Evolutionary conservation across 2,888 invertebrate genomes (phyloP).

Genomic region (Autographa pulchrina): DNA sequence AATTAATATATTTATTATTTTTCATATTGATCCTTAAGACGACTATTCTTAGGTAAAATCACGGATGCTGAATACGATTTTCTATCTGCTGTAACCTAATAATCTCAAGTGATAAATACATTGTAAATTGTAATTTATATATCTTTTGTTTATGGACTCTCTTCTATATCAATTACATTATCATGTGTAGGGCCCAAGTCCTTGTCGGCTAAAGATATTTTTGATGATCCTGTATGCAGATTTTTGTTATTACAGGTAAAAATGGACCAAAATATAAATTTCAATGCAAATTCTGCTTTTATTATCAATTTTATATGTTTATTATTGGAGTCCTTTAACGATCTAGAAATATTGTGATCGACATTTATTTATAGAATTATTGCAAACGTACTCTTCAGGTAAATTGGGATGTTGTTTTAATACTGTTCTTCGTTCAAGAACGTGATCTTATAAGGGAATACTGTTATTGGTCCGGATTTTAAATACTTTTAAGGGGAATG

Average conservation of each 20-base stretch:
- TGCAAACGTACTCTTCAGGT: no score
- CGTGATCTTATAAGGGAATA: not conserved
- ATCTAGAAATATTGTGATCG: conserved; percentile 8
- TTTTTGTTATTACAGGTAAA: conserved; percentile 10
- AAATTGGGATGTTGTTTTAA: conserved; percentile 2
- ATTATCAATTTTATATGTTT: conserved; percentile 33
- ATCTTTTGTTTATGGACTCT: conserved; percentile 42
- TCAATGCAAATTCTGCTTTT: conserved; percentile 14
- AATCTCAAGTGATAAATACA: conserved; percentile 69
- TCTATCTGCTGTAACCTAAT: conserved; percentile 26
- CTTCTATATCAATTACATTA: conserved; percentile 64
- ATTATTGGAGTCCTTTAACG: conserved; percentile 31
- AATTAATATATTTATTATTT: no score
- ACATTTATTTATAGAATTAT: no score
- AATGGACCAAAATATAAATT: conserved; percentile 23
- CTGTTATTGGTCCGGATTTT: not conserved
- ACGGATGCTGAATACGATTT: not conserved
- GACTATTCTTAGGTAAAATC: not conserved
- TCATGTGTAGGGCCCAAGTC: conserved; percentile 38
- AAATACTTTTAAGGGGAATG: conserved; percentile 8
- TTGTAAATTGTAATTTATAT: conserved; percentile 71
- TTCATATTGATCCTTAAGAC: no score
- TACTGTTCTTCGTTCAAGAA: not conserved
- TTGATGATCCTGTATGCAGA: conserved; percentile 32
- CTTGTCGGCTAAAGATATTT: conserved; percentile 32